These are phyloP conservation scores for Cataglyphis livida DNA, from an alignment of 2,888 invertebrate species.

Conservation along the genomic window DNA sequence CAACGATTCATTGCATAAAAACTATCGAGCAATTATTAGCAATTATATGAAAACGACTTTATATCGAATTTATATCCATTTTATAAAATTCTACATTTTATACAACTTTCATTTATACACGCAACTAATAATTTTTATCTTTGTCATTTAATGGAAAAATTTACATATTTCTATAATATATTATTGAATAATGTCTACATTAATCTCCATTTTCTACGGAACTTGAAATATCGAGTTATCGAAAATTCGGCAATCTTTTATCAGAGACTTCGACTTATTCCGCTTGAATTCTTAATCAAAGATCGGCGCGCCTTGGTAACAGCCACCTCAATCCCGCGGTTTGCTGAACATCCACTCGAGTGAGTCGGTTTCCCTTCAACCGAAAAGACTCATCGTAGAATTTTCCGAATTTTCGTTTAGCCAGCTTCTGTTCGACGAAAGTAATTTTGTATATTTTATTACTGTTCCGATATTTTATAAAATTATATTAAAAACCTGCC, in stretches of 20 bases:
- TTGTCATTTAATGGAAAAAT: not conserved
- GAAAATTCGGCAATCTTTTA: constrained; percentile 63
- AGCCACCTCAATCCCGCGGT: constrained; percentile 77
- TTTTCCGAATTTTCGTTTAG: constrained; percentile 47
- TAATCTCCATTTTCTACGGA: not conserved
- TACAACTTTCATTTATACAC: not conserved
- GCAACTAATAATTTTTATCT: not conserved
- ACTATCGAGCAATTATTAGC: not conserved
- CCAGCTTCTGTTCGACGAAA: constrained; percentile 2
- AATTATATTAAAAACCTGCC: constrained; percentile 34
- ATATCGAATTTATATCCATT: not conserved
- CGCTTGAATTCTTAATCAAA: constrained; percentile 79
- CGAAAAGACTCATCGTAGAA: constrained; percentile 48
- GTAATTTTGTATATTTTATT: constrained; percentile 33
- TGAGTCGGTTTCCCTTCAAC: constrained; percentile 46
- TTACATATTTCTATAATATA: not conserved
- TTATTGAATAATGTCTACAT: constrained; percentile 12
- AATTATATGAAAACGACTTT: not conserved
- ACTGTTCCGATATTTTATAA: constrained; percentile 27
- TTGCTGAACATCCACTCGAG: constrained; percentile 55
- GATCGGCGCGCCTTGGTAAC: constrained; percentile 73
- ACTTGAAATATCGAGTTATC: not conserved
- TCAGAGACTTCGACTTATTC: constrained; percentile 78
- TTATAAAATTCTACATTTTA: not conserved
- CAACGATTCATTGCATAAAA: not conserved